A percentile compares a stretch with the other conserved stretches of the same genome.
Evolutionary conservation across 2,797 vertebrate species (phyloP).

Genomic region (Gobionotothen gibberifrons): DNA sequence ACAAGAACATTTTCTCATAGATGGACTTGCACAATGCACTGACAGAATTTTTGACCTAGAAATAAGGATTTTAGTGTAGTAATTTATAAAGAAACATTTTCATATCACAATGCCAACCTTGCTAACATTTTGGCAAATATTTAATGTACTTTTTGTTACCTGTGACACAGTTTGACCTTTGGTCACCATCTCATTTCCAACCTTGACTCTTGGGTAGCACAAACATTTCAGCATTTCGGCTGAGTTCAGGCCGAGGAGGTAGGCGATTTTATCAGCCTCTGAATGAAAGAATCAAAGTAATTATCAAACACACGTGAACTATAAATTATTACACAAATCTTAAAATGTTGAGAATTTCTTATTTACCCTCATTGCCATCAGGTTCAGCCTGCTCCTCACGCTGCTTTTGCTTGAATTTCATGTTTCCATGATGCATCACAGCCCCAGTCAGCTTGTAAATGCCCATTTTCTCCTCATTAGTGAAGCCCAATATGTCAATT

Average conservation of each 20-base stretch:
- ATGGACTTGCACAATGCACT: conserved; percentile 88
- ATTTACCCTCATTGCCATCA: conserved; percentile 88
- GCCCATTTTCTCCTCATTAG: conserved; percentile 82
- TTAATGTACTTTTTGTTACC: background rate
- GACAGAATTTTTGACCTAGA: conserved; percentile 88
- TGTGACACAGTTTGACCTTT: conserved; percentile 91
- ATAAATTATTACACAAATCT: background rate
- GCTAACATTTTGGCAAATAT: background rate
- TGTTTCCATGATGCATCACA: conserved; percentile 88
- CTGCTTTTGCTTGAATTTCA: conserved; percentile 88
- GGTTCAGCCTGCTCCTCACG: conserved; percentile 90
- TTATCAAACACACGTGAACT: background rate
- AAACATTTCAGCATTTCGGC: conserved; percentile 90
- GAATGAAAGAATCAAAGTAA: conserved; percentile 17
- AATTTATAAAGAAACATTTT: background rate
- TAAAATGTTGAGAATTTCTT: background rate
- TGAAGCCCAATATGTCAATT: conserved; percentile 88
- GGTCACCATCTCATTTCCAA: conserved; percentile 89
- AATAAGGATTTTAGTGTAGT: background rate
- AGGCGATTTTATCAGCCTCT: conserved; percentile 91
- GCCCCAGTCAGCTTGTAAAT: conserved; percentile 91
- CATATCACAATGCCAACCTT: background rate
- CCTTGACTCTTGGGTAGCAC: conserved; percentile 91
- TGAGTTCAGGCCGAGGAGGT: conserved; percentile 91
- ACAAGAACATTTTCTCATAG: conserved; percentile 94